Evolutionary conservation across 2,888 invertebrate species (phyloP).

Genomic region (Sturmia bella): DNA sequence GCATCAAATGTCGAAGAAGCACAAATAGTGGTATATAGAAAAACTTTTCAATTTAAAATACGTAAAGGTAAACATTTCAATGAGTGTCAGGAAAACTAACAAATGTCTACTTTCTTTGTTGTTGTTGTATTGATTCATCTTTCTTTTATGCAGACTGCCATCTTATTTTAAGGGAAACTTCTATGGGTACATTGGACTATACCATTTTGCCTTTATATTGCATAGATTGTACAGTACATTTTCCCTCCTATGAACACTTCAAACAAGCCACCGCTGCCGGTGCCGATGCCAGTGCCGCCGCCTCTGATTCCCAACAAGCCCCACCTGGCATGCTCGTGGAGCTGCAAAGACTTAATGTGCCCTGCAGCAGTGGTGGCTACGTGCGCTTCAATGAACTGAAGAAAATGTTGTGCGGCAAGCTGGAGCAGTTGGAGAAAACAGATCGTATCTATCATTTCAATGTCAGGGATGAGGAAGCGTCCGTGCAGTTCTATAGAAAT

Average conservation of each 20-base stretch:
- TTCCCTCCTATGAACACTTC: slow-evolving; percentile 75
- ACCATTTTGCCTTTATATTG: slow-evolving; percentile 77
- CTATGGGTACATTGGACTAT: slow-evolving; percentile 76
- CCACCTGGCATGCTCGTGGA: slow-evolving; percentile 85
- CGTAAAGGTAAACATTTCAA: slow-evolving; percentile 73
- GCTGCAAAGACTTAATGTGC: slow-evolving; percentile 87
- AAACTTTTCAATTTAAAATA: slow-evolving; percentile 74
- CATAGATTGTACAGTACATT: slow-evolving; percentile 77
- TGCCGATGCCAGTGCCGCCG: too few relatives aligned
- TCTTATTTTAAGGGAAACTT: slow-evolving; percentile 74
- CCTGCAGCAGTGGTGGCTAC: slow-evolving; percentile 85
- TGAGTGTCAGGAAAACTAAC: not conserved
- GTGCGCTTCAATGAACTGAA: slow-evolving; percentile 83
- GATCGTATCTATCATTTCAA: slow-evolving; percentile 86
- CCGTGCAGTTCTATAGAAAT: slow-evolving; percentile 84
- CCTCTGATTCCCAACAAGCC: slow-evolving; percentile 48
- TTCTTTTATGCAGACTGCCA: slow-evolving; percentile 75
- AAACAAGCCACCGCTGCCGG: slow-evolving; percentile 56
- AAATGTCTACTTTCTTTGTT: not conserved
- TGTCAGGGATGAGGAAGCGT: slow-evolving; percentile 81
- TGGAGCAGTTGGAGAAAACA: slow-evolving; percentile 85
- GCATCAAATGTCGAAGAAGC: slow-evolving; percentile 66
- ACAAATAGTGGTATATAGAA: slow-evolving; percentile 73
- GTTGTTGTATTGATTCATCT: not conserved
- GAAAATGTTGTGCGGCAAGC: slow-evolving; percentile 85